Evolutionary conservation across 2,113 vertebrate species (phyloP), one percentile per base, ranked within the genome.

Genomic region (Psittacus erithacus): DNA sequence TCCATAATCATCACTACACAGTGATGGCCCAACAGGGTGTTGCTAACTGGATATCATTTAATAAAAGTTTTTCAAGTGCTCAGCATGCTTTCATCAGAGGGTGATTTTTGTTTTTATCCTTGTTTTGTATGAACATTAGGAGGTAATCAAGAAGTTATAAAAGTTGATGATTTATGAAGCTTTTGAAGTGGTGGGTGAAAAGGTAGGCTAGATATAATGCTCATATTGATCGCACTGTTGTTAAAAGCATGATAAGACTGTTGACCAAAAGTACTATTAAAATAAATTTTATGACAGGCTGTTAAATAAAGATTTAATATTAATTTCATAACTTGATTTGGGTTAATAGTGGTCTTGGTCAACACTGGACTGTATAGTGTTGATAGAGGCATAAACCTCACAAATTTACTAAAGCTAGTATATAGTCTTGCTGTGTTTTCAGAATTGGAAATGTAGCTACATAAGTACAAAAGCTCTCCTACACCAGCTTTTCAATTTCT

Each of bases 141-240:
- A 94, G 94, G 95, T 97, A 96, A 97, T 97, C 97, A 97, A 97
- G 97, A 96, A 96, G 97, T 97, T 97, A 95, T 95, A 96, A 96
- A 97, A 97, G 96, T 95, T 97, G 95, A 97, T 97, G 96, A 96
- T 97, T 96, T 97, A 95, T 97, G 91, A 94, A 96, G 97, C 95
- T 95, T 96, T 97, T 94, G 90, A 96, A 97, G 93, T 78, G 82
- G 82, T 92, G 86, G 93, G 83, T 96, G 89, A 95, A 96, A 93
- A 79, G 86, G 93, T 92, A 92, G 70, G 93, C 78, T 95, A 88
- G 81, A 92, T 91, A 83, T 95, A 91, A 83, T 86, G 83, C 90
- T 94, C 82, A 71, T 96, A 94, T 97, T 88, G 95, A 95, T 97
- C 96, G 88, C 62, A 70, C 41, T 94, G 92, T 94, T 94, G 83